Conservation (phyloP, 2,113 vertebrate genomes). For the Todiramphus saurophagus region DNA sequence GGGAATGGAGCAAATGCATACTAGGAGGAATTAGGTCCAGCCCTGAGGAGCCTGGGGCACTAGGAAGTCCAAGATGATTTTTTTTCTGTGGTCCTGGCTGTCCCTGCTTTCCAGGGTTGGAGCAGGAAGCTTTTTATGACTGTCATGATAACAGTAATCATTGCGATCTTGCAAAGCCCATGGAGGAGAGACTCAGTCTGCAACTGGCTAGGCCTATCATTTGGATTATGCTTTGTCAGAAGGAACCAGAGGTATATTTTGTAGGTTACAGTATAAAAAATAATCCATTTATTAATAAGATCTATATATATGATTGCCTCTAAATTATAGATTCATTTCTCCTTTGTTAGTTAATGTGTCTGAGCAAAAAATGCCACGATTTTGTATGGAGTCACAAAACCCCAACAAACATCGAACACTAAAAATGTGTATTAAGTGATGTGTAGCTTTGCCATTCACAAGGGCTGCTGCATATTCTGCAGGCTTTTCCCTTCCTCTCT, state of each 20-base stretch:
- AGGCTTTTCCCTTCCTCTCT: neutral
- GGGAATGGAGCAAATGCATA: neutral
- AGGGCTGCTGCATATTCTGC: neutral
- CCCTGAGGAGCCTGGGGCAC: neutral
- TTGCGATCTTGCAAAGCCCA: neutral
- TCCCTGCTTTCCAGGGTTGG: neutral
- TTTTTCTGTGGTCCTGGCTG: neutral
- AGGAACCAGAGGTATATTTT: neutral
- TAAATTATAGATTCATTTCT: neutral
- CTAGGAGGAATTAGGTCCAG: neutral
- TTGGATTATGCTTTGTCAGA: neutral
- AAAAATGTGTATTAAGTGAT: neutral
- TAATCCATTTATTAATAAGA: neutral
- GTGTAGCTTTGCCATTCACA: neutral
- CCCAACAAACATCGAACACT: rapidly evolving
- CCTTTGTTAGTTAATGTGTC: neutral
- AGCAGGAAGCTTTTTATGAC: neutral
- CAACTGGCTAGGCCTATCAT: neutral
- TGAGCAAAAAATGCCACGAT: neutral
- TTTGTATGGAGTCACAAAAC: neutral
- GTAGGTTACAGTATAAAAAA: neutral
- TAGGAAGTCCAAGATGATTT: neutral
- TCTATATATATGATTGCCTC: neutral
- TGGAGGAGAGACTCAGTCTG: neutral
- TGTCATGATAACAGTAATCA: neutral